phyloP scores from a whole-genome alignment of 92 coral and sea anemone species.

The Siderastrea radians region DNA sequence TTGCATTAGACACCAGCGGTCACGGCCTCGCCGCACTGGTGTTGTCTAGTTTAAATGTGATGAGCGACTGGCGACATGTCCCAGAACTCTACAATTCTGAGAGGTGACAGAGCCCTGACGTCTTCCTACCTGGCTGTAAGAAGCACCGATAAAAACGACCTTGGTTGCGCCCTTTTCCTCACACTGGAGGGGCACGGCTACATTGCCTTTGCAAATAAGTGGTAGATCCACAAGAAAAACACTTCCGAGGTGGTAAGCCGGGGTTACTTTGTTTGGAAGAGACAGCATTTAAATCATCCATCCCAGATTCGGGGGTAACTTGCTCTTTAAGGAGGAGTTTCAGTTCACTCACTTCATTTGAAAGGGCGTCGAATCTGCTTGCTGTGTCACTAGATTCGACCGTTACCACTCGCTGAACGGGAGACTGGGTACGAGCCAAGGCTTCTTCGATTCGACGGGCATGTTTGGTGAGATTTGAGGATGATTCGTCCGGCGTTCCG shows the following conservation, averaged over 20 bases:
- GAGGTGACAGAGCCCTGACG: slow-evolving; percentile 37
- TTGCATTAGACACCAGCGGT: slow-evolving; percentile 50
- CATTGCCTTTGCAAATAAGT: slow-evolving; percentile 11
- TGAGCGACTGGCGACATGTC: slow-evolving; percentile 27
- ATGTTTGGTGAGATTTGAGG: slow-evolving; percentile 30
- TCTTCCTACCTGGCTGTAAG: slow-evolving; percentile 4
- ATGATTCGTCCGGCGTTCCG: neutral
- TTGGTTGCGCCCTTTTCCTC: neutral
- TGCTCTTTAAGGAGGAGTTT: neutral
- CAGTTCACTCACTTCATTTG: slow-evolving; percentile 17
- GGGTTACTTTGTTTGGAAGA: slow-evolving; percentile 30
- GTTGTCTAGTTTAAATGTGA: slow-evolving; percentile 30
- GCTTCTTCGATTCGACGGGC: slow-evolving; percentile 50
- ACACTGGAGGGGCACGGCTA: slow-evolving; percentile 5
- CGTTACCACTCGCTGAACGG: neutral
- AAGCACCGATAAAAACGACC: slow-evolving; percentile 23
- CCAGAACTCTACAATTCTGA: slow-evolving; percentile 37
- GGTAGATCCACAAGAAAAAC: slow-evolving; percentile 42
- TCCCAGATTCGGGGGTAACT: neutral
- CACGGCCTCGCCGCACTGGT: slow-evolving; percentile 44
- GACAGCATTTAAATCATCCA: neutral
- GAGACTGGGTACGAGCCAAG: slow-evolving; percentile 46
- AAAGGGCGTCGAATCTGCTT: slow-evolving; percentile 36
- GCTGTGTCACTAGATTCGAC: slow-evolving; percentile 23
- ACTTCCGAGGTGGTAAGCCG: slow-evolving; percentile 28